Conservation (phyloP, 2,888 invertebrate genomes). For the Agriotes lineatus region DNA sequence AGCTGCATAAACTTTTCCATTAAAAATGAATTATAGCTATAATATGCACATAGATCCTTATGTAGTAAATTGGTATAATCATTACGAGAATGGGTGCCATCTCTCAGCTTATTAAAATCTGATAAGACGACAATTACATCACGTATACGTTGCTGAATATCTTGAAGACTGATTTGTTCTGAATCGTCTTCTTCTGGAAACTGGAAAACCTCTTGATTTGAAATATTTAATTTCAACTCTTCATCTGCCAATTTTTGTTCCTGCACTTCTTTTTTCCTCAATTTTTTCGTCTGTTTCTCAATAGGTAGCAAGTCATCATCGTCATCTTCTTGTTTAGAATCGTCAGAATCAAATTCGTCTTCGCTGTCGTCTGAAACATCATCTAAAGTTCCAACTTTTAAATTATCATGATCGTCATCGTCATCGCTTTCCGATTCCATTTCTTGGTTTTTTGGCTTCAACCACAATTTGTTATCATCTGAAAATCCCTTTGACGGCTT, state of each 20-base stretch:
- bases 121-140: conserved; percentile 85
- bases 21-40: conserved; percentile 96
- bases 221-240: conserved; percentile 86
- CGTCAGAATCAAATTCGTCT: conserved; percentile 58
- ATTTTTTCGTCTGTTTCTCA: conserved; percentile 84
- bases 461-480: conserved; percentile 80
- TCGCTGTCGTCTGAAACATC: conserved; percentile 59
- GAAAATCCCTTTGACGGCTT: conserved; percentile 69
- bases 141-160: conserved; percentile 90
- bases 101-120: conserved; percentile 81
- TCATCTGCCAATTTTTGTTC: conserved; percentile 82
- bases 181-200: conserved; percentile 84
- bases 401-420: conserved; percentile 56
- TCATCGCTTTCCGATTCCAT: conserved; percentile 53
- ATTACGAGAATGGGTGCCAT: conserved; percentile 77
- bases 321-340: conserved; percentile 61
- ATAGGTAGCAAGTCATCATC: conserved; percentile 85
- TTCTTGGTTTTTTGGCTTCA: conserved; percentile 71
- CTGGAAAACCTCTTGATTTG: conserved; percentile 80
- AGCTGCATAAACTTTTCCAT: conserved; percentile 93
- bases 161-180: conserved; percentile 80
- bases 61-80: conserved; percentile 87
- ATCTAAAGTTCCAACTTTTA: conserved; percentile 55
- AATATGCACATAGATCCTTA: conserved; percentile 91
- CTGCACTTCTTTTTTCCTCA: conserved; percentile 79